Base-by-base conservation (phyloP, 2,113 vertebrate genomes). In the Probosciger aterrimus region DNA sequence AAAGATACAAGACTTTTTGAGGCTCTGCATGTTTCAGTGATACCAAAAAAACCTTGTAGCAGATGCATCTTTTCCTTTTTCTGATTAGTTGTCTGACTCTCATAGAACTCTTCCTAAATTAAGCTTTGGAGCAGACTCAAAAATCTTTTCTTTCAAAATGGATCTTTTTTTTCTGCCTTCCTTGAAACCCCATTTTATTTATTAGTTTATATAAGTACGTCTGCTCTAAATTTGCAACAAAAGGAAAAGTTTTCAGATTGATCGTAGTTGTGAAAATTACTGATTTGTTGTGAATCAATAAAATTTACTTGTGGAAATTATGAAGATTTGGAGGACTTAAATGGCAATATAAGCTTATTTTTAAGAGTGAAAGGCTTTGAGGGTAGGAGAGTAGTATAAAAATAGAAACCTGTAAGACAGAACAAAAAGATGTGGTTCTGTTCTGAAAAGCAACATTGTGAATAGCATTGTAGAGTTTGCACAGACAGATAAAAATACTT, bases 401-500 rank as follows among this genome's bases (percentile, higher is more conserved):
- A 94, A 95, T 81, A 96, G 93, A 88, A 94, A 69, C 18, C 17
- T 76, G 22, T 10, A 74, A 70, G 63, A 76, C 59, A 91, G 53
- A 90, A 86, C 22, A 87, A 86, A 92, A 94, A 74, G 25, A 67
- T 55, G 14, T 7, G 2, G 9, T 62, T 88, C 53, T 67, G 9
- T 46, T 82, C 79, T 70, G 71, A 83, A 88, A 69, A 85, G n/a
- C 18, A 70, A 6, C 74, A 46, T 41, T 63, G 41, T 95, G 84
- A 70, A 62, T 83, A 77, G 17, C 37, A 39, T 18, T 74, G n/a
- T 30, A 35, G 46, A 65, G 12, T 86, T 89, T 70, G 18, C 59
- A 39, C 24, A 62, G 59, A 39, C 3, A 68, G 62, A 92, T 53
- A 68, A 89, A 86, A 82, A 30, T 8, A 52, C 7, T 71, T 92